Conservation (phyloP, 2,888 invertebrate species). For the Diadegma fenestrale region DNA sequence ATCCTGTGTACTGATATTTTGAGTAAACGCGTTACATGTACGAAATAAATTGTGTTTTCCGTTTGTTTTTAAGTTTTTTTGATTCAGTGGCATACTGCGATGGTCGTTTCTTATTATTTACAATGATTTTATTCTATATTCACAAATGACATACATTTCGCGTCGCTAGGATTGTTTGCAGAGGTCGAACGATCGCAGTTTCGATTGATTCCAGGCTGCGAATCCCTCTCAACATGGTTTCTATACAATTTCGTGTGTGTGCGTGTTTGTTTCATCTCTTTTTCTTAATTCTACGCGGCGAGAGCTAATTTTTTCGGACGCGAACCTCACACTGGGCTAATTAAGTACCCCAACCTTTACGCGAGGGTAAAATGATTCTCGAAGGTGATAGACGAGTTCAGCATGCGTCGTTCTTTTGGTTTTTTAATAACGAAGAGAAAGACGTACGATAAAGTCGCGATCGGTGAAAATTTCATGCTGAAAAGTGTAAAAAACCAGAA, state of each 20-base stretch:
- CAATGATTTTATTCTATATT: conserved; percentile 55
- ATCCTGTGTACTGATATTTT: conserved; percentile 10
- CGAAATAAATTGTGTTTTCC: neutral
- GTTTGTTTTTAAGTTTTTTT: neutral
- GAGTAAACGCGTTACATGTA: conserved; percentile 19
- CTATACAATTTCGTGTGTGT: neutral
- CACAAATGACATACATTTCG: conserved; percentile 43
- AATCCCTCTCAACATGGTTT: neutral
- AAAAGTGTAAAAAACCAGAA: too few species aligned
- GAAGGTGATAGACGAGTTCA: too few species aligned
- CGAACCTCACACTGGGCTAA: too few species aligned
- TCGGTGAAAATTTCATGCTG: too few species aligned
- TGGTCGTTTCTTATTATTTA: conserved; percentile 57
- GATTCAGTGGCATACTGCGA: conserved; percentile 19
- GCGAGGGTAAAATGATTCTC: too few species aligned
- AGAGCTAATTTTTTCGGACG: too few species aligned
- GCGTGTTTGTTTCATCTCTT: neutral
- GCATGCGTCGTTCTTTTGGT: too few species aligned
- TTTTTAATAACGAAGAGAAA: too few species aligned
- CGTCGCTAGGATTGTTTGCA: conserved; percentile 14
- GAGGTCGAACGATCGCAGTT: conserved; percentile 26
- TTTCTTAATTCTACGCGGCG: too few species aligned
- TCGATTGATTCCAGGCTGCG: neutral
- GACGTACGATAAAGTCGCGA: too few species aligned
- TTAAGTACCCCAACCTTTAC: too few species aligned